Conservation (phyloP, 2,888 invertebrate species). For the Autographa gamma region DNA sequence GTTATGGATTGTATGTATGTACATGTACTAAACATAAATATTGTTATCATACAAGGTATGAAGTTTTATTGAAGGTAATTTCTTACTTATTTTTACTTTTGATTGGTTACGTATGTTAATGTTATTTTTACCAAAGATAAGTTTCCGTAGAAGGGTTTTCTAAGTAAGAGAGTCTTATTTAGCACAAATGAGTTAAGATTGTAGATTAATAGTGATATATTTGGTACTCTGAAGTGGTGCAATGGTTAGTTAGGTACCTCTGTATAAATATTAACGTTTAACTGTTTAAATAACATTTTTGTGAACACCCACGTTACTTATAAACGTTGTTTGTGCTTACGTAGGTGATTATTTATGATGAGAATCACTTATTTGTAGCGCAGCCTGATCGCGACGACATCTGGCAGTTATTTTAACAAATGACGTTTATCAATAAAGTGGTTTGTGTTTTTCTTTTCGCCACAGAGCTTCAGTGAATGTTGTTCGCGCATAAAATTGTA, state of each 20-base stretch:
- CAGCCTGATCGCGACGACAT: background rate
- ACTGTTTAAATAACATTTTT: constrained; percentile 67
- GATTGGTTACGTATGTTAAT: constrained; percentile 77
- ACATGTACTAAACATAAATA: constrained; percentile 80
- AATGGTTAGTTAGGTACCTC: constrained; percentile 81
- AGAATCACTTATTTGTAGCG: constrained; percentile 20
- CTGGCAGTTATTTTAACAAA: background rate
- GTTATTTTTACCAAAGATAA: constrained; percentile 85
- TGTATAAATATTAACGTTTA: constrained; percentile 73
- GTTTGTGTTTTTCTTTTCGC: constrained; percentile 65
- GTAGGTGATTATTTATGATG: constrained; percentile 21
- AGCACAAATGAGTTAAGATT: constrained; percentile 67
- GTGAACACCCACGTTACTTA: constrained; percentile 34
- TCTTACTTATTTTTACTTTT: constrained; percentile 71
- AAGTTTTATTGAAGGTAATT: constrained; percentile 73
- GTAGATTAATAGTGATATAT: constrained; percentile 73
- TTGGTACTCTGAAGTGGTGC: constrained; percentile 83
- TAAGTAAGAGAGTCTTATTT: constrained; percentile 63
- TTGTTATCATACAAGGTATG: constrained; percentile 89
- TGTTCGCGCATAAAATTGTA: constrained; percentile 67
- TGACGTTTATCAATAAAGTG: constrained; percentile 56
- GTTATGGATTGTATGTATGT: constrained; percentile 83
- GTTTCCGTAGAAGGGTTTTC: constrained; percentile 76
- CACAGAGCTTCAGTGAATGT: constrained; percentile 81
- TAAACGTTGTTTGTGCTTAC: constrained; percentile 30